Conservation (phyloP, 2,888 invertebrate species). For the Noctua pronuba region DNA sequence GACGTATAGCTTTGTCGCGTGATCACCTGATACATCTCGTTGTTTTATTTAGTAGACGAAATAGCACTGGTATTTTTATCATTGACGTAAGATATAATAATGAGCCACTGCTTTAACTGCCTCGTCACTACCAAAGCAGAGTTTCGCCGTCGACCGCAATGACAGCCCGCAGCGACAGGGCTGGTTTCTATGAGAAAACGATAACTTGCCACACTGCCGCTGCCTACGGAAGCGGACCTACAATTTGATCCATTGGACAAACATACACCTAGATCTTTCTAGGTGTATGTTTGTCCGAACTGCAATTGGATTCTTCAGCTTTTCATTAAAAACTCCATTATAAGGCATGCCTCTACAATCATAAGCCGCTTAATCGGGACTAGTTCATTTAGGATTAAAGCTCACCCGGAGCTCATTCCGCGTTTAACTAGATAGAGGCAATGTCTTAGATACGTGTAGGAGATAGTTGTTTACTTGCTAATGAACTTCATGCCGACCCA, state of each 20-base stretch:
- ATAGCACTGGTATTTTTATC: conserved; percentile 4
- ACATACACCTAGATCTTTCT: background rate
- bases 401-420: background rate
- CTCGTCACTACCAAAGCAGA: background rate
- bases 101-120: background rate
- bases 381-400: conserved; percentile 15
- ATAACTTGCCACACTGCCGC: background rate
- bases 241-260: background rate
- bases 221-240: background rate
- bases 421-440: background rate
- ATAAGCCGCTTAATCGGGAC: background rate
- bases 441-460: background rate
- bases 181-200: background rate
- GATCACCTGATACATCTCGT: conserved; percentile 26
- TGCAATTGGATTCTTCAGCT: background rate
- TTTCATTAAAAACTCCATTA: background rate
- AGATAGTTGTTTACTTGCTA: background rate
- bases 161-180: background rate
- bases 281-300: no score
- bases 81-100: background rate
- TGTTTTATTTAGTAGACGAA: background rate
- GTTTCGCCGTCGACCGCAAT: background rate
- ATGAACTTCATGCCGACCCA: background rate
- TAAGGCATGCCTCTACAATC: background rate
- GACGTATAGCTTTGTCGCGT: conserved; percentile 1